Evolutionary conservation across 2,888 invertebrate genomes (phyloP).

Genomic region (Bombylius discolor): DNA sequence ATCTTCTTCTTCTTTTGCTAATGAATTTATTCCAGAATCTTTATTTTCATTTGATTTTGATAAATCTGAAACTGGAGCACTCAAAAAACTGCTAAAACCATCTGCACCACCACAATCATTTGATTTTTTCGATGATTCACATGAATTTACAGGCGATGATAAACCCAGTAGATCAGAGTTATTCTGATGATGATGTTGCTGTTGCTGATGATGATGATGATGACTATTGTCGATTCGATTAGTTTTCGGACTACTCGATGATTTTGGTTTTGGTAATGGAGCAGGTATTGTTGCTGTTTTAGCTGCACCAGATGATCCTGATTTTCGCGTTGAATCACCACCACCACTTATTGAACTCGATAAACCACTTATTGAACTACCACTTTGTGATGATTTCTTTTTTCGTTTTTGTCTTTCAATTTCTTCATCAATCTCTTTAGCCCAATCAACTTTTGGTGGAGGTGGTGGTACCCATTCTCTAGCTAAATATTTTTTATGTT

Average conservation of each 20-base stretch:
- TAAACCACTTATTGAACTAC: constrained; percentile 15
- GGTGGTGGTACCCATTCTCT: constrained; percentile 89
- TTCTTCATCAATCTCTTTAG: constrained; percentile 79
- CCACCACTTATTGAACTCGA: constrained; percentile 15
- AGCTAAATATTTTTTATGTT: constrained; percentile 97
- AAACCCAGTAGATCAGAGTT: constrained; percentile 33
- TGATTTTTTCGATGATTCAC: constrained; percentile 11
- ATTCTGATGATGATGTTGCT: constrained; percentile 4
- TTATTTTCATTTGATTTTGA: constrained; percentile 22
- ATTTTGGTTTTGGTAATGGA: constrained; percentile 33
- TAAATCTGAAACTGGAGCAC: constrained; percentile 27
- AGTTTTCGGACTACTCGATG: constrained; percentile 43
- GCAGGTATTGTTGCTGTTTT: constrained; percentile 25
- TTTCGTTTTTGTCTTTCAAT: constrained; percentile 69
- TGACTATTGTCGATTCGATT: constrained; percentile 25
- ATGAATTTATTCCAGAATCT: constrained; percentile 30
- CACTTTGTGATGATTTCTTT: constrained; percentile 54
- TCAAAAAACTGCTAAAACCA: constrained; percentile 34
- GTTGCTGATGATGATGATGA: background rate
- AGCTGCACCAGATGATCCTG: constrained; percentile 13
- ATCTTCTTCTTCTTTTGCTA: constrained; percentile 72
- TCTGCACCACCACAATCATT: constrained; percentile 21
- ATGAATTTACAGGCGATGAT: constrained; percentile 39
- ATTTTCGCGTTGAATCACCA: background rate
- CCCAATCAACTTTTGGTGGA: constrained; percentile 73